A percentile compares a stretch with the other conserved stretches of the same genome.
Conservation (phyloP, 1,140 invertebrate genomes). For the Aplysia californica region DNA sequence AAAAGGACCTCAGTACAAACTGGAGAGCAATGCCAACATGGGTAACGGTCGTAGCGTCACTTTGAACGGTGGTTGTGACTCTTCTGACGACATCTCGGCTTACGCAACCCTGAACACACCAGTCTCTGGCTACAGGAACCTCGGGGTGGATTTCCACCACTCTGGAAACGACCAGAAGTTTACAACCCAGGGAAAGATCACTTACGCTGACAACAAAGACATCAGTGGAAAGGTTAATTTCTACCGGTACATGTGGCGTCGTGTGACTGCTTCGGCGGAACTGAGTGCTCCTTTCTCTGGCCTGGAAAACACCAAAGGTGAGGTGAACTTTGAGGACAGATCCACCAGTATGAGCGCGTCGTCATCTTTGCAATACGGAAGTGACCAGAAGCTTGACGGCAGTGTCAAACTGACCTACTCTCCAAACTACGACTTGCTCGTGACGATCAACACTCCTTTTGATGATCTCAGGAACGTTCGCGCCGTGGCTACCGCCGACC, state of each 20-base stretch:
- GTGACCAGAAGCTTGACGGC: not conserved
- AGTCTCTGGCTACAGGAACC: slow-evolving; percentile 27
- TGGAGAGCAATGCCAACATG: slow-evolving; percentile 12
- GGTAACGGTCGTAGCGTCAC: slow-evolving; percentile 7
- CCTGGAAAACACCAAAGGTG: slow-evolving; percentile 24
- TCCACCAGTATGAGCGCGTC: not conserved
- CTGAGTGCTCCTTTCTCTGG: slow-evolving; percentile 31
- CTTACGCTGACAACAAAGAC: slow-evolving; percentile 31
- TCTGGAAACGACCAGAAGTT: slow-evolving; percentile 26
- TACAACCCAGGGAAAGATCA: slow-evolving; percentile 21
- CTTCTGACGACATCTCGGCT: slow-evolving; percentile 29
- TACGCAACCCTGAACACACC: slow-evolving; percentile 35
- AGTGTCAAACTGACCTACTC: not conserved
- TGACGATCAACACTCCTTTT: not conserved
- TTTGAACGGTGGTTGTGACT: slow-evolving; percentile 9
- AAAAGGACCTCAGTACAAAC: not conserved
- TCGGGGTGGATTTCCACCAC: slow-evolving; percentile 36
- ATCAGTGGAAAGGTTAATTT: slow-evolving; percentile 18
- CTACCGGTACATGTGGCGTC: slow-evolving; percentile 8
- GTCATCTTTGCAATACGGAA: not conserved
- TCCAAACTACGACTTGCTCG: not conserved
- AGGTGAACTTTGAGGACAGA: slow-evolving; percentile 36
- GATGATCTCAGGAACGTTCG: not conserved
- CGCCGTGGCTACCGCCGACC: not conserved
- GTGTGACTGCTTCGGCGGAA: slow-evolving; percentile 27